Evolutionary conservation across 2,113 vertebrate genomes (phyloP).

Genomic region (Panthera uncia): DNA sequence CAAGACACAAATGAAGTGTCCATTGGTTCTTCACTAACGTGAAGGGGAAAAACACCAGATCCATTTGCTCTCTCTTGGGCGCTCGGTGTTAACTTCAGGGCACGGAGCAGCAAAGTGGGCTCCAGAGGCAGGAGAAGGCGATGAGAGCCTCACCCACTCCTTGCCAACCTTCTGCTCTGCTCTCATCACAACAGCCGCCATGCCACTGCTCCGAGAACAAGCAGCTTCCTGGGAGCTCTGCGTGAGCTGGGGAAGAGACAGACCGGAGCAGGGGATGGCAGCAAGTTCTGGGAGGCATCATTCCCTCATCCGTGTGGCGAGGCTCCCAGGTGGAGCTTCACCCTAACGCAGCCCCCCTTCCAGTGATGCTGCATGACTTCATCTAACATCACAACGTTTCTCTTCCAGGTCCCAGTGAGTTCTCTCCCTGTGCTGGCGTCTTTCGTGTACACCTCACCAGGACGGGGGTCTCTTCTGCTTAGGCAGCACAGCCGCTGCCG

Average conservation of each 20-base stretch:
- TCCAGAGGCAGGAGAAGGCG: neutral
- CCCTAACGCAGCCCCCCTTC: neutral
- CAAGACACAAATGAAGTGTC: no score
- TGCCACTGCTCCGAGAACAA: neutral
- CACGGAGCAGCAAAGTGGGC: neutral
- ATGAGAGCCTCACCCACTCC: neutral
- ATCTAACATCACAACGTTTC: no score
- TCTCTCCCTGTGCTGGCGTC: neutral
- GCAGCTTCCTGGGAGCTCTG: neutral
- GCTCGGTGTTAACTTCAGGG: neutral
- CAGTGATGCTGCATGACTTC: no score
- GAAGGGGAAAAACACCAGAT: neutral
- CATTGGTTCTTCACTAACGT: no score
- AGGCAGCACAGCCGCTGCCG: neutral
- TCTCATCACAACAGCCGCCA: neutral
- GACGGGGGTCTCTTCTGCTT: neutral
- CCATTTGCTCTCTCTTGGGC: neutral
- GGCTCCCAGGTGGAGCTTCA: no score
- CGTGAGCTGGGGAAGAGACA: neutral
- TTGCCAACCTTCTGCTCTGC: neutral
- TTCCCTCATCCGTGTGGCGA: no score
- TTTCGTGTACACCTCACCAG: neutral
- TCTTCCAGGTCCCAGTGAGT: neutral
- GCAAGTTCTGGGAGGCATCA: rapidly evolving
- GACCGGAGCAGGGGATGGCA: rapidly evolving